Evolutionary conservation across 2,113 vertebrate species (phyloP), one percentile per base, ranked within the genome.

Genomic region (Puntigrus tetrazona): DNA sequence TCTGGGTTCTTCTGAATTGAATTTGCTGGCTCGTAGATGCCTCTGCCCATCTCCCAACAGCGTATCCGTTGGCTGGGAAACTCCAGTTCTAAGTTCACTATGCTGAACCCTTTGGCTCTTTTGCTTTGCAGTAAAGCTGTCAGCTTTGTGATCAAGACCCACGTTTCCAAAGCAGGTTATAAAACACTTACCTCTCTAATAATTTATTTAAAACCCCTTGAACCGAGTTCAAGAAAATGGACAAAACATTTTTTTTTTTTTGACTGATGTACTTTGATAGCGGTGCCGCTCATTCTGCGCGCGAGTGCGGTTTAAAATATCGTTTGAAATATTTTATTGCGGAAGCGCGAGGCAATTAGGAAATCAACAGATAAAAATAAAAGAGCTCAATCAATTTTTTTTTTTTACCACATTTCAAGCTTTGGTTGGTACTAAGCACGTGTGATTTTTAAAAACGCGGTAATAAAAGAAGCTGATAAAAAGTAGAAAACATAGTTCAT

Each of bases 1-100:
- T 90, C 86, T 90, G 88, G 84, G 89, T 87, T 83, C 81, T 78
- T 84, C 75, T 88, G 85, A 86, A 91, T 87, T 90, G 79, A 90
- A 92, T 92, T 92, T 92, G 86, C 86, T 92, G 91, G 91, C 90
- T 91, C 75, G 77, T 81, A 73, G 18, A 85, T 87, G 63, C 84
- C 79, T 90, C 81, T 87, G 82, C 87, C 73, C 36, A 76, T 90
- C 77, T 90, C 81, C 88, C 82, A 88, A 45, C 81, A 85, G 87
- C 85, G 76, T 87, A 55, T 67, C 55, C 63, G 55, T 88, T 84
- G 85, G 83, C 84, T 67, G 65, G 81, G 73, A 87, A 87, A 86
- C 77, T 73, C 47, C 11, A 65, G 84, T 86, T 84, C 86, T 47
- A 89, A 87, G 86, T 89, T 73, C 81, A 88, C 72, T 75, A 36